Base-by-base conservation (phyloP, 2,888 invertebrate genomes). In the Nymphalis polychloros region DNA sequence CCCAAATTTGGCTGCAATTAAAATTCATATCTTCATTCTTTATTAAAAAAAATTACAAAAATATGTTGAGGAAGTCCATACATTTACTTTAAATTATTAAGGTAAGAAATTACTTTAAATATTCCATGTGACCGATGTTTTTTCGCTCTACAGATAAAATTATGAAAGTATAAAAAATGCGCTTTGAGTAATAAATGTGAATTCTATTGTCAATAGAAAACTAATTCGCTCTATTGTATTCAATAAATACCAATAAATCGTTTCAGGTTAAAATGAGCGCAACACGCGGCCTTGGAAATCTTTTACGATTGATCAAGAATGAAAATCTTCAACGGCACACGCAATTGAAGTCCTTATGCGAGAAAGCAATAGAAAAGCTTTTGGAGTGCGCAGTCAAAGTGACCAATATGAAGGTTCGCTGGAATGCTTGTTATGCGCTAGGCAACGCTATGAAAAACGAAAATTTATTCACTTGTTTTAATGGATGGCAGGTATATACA, bases 391-490 rank as follows among this genome's bases (percentile, higher is more conserved):
- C 96, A 20, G 94, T 93, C 10, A 93, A 94, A 49, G 96, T 95
- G 41, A 94, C 94, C 62, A 95, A 95, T 83, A 96, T 97, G 94
- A 98, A 98, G 92, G 97, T 97, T 49, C 94, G 97, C 64, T 98
- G 98, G 98, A 98, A 98, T 86, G 96, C 97, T 1, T 98, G 98
- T 84, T 96, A 97, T 83, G 97, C 97, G 1, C 88, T 97, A 67
- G 96, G 97, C 31, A 96, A 96, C 78, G 93, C 96, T 71, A 94
- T 98, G 90, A 95, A 94, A 78, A 95, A 95, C 80, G 89, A 92
- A 5, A 79, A 84, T 55, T 79, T 94, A 41, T 94, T 90, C 73
- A 84, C 83, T 10, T 84, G 85, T 62, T 85, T 89, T 6, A 89
- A 68, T 68, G 89, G 88, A 46, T 95, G 95, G 94, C 94, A 94